phyloP scores from a whole-genome alignment of 2,797 vertebrate genomes.

The Squalus acanthias region DNA sequence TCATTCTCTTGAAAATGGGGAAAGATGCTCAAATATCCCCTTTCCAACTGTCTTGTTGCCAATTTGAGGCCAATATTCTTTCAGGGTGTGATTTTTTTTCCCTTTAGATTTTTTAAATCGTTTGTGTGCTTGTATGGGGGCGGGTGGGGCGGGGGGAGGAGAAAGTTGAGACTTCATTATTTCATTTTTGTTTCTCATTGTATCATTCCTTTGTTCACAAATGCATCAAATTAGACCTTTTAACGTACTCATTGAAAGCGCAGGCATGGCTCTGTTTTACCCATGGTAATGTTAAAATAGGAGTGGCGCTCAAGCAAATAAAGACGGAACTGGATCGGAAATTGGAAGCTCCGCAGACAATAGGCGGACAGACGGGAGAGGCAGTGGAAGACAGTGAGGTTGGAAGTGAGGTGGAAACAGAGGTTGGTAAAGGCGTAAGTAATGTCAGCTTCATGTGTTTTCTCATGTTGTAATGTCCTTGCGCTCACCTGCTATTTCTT shows the following conservation, averaged over 20 bases:
- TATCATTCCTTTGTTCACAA: neutral
- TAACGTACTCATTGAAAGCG: neutral
- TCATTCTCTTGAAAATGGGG: neutral
- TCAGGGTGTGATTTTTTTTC: neutral
- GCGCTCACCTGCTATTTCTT: neutral
- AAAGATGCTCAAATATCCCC: neutral
- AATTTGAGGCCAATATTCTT: neutral
- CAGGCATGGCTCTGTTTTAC: no score
- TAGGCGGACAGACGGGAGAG: neutral
- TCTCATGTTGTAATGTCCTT: neutral
- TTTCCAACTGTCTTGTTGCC: neutral
- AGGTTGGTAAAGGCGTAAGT: neutral
- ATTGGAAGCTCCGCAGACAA: neutral
- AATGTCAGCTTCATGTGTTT: neutral
- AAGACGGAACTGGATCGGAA: neutral
- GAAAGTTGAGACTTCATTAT: neutral
- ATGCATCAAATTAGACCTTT: neutral
- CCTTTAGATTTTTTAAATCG: neutral
- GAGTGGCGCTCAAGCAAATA: neutral
- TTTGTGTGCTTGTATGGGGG: neutral
- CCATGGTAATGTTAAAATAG: neutral
- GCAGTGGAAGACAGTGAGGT: neutral
- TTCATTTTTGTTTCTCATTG: neutral
- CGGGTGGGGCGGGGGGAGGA: neutral
- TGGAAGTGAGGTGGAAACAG: neutral